Percentiles rank a stretch among this genome's conserved stretches.
Conservation (phyloP, 2,888 invertebrate genomes). For the Erynnis tages region DNA sequence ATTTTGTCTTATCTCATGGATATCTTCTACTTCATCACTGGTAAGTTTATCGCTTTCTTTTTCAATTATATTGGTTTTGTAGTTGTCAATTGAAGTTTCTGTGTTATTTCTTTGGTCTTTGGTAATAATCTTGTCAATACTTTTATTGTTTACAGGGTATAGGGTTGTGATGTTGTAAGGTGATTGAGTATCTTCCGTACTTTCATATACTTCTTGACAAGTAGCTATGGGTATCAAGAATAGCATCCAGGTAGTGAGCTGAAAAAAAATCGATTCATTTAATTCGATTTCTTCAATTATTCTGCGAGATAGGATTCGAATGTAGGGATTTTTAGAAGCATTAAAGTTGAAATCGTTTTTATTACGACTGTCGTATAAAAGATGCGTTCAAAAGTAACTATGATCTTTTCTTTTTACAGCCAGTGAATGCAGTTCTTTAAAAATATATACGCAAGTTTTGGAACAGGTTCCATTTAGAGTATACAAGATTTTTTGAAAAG, state of each 20-base stretch:
- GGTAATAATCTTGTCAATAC: not conserved
- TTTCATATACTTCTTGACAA: conserved; percentile 7
- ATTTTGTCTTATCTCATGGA: conserved; percentile 8
- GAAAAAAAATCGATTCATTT: not conserved
- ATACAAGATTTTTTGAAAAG: no score
- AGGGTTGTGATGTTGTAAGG: conserved; percentile 14
- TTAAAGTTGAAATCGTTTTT: no score
- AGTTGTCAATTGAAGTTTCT: not conserved
- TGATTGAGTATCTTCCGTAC: not conserved
- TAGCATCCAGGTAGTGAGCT: conserved; percentile 5
- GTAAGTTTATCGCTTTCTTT: not conserved
- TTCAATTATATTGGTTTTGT: conserved; percentile 1
- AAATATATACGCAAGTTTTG: no score
- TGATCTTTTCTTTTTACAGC: no score
- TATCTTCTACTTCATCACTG: not conserved
- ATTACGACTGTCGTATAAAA: no score
- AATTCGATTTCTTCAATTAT: not conserved
- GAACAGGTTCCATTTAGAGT: no score
- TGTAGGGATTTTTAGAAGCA: no score
- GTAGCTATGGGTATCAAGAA: not conserved
- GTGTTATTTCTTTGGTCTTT: conserved; percentile 5
- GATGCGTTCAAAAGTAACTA: no score
- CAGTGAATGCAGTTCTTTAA: no score
- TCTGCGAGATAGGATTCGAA: no score
- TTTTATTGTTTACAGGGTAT: conserved; percentile 17